A percentile compares a stretch with the other conserved stretches of the same genome.
phyloP scores from a whole-genome alignment of 2,888 invertebrate genomes.

The Lasioglossum figueresi region DNA sequence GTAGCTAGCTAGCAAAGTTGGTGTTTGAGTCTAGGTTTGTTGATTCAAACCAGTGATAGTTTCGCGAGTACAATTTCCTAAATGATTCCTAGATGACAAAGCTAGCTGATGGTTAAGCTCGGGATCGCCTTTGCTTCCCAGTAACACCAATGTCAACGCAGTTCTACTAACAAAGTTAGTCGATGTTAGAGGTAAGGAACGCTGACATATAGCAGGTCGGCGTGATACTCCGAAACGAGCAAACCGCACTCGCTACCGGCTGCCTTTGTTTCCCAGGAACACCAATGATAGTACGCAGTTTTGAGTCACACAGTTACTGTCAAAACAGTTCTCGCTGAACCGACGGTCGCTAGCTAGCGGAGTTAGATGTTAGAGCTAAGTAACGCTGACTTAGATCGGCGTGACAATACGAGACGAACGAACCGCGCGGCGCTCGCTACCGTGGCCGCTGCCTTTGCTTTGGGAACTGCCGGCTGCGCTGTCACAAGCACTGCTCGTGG shows the following conservation, averaged over 20 bases:
- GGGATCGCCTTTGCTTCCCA: no score
- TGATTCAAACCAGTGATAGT: neutral
- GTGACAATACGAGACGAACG: neutral
- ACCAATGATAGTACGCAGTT: neutral
- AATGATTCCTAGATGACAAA: no score
- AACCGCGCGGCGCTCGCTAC: neutral
- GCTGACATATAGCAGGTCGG: no score
- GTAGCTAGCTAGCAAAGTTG: neutral
- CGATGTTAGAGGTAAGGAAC: no score
- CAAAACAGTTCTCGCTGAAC: neutral
- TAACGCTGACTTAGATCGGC: neutral
- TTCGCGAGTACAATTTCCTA: neutral
- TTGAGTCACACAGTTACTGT: neutral
- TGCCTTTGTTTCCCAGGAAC: neutral
- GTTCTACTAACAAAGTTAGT: no score
- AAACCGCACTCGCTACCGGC: neutral
- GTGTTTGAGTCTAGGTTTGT: neutral
- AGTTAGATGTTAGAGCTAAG: neutral
- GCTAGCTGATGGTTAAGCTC: no score
- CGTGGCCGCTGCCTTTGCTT: constrained; percentile 29
- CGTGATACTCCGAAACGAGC: neutral
- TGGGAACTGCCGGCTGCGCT: constrained; percentile 40
- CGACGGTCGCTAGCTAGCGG: neutral
- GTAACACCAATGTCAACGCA: no score
- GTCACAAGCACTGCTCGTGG: constrained; percentile 68